Conservation (phyloP, 2,113 vertebrate species). For the Sceloporus tristichus region DNA sequence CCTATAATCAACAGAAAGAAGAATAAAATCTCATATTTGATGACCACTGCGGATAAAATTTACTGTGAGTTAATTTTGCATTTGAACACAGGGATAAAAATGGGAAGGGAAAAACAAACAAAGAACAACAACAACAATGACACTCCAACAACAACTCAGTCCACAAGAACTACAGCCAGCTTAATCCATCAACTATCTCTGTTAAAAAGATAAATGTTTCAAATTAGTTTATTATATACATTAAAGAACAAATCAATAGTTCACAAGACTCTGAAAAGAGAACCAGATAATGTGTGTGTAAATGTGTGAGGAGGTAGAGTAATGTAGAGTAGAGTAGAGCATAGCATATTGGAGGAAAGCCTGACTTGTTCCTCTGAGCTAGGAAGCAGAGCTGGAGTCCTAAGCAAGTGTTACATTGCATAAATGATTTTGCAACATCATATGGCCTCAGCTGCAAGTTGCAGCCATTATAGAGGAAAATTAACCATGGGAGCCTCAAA, state of each 20-base stretch:
- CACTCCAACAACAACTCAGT: neutral
- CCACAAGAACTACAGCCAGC: conserved; percentile 44
- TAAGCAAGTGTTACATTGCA: conserved; percentile 79
- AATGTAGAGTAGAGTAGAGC: conserved; percentile 69
- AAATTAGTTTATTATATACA: conserved; percentile 62
- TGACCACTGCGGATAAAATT: conserved; percentile 31
- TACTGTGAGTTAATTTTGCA: conserved; percentile 48
- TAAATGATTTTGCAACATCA: conserved; percentile 86
- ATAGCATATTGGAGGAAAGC: conserved; percentile 56
- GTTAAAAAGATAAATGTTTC: conserved; percentile 74
- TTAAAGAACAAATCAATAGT: conserved; percentile 71
- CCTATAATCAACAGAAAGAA: conserved; percentile 54
- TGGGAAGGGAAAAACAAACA: conserved; percentile 29
- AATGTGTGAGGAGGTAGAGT: neutral
- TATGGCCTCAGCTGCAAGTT: conserved; percentile 88
- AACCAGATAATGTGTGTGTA: conserved; percentile 54
- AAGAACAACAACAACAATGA: too few species aligned
- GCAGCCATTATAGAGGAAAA: conserved; percentile 83
- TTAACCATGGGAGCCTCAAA: conserved; percentile 86
- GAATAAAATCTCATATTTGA: conserved; percentile 41
- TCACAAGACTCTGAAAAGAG: conserved; percentile 63
- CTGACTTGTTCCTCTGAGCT: conserved; percentile 69
- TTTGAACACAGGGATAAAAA: conserved; percentile 60
- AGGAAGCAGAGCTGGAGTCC: conserved; percentile 78
- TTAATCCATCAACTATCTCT: conserved; percentile 73